A percentile compares a stretch with the other conserved stretches of the same genome.
Evolutionary conservation across 1,140 invertebrate species (phyloP).

Genomic region (Drosophila leontia): DNA sequence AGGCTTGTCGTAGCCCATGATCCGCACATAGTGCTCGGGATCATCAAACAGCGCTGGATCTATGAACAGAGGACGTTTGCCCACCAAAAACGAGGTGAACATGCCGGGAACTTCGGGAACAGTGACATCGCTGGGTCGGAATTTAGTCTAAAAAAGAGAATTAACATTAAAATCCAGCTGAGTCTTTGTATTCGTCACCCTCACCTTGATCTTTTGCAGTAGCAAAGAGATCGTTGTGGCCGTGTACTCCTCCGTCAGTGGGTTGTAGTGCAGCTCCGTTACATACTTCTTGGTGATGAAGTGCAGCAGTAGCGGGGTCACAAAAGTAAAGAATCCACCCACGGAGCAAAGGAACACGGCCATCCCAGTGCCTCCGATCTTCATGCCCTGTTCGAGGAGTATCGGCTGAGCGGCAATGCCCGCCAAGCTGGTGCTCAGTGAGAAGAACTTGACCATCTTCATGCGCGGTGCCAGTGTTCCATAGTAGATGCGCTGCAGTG

Average conservation of each 20-base stretch:
- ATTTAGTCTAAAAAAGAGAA: conserved; percentile 87
- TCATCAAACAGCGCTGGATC: conserved; percentile 89
- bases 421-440: conserved; percentile 89
- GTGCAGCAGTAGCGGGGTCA: conserved; percentile 93
- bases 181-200: neutral
- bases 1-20: conserved; percentile 97
- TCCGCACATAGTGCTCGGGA: conserved; percentile 90
- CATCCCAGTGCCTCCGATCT: conserved; percentile 86
- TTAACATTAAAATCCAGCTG: neutral
- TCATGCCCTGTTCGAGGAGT: conserved; percentile 87
- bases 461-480: conserved; percentile 90
- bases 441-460: conserved; percentile 91
- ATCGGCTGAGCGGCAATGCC: conserved; percentile 91
- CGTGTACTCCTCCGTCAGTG: conserved; percentile 87
- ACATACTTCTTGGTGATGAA: conserved; percentile 94
- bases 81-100: conserved; percentile 91
- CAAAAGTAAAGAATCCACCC: conserved; percentile 92
- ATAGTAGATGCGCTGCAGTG: conserved; percentile 86
- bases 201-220: conserved; percentile 87
- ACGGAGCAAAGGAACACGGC: conserved; percentile 88
- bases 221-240: conserved; percentile 90
- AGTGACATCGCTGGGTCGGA: conserved; percentile 90
- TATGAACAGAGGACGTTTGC: conserved; percentile 90
- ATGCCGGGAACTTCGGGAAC: conserved; percentile 92
- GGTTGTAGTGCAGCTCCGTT: conserved; percentile 90